A percentile compares a stretch with the other conserved stretches of the same genome.
Evolutionary conservation across 2,888 invertebrate genomes (phyloP).

Genomic region (Orthonevra nobilis): DNA sequence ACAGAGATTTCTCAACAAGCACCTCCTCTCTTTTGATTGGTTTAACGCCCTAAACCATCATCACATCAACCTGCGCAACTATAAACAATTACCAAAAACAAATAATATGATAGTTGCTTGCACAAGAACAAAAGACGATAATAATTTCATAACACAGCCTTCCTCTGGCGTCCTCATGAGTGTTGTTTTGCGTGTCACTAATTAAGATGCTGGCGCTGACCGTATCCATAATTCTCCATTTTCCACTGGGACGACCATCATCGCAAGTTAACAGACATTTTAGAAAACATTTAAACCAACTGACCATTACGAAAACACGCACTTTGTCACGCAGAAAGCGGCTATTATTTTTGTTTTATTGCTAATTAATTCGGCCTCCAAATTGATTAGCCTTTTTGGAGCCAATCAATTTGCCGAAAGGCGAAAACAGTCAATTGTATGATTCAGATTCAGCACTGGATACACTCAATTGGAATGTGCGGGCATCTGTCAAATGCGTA

Average conservation of each 20-base stretch:
- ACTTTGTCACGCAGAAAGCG: slow-evolving; percentile 21
- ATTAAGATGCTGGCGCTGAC: slow-evolving; percentile 47
- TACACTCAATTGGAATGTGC: slow-evolving; percentile 1
- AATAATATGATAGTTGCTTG: no score
- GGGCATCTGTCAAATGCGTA: slow-evolving; percentile 4
- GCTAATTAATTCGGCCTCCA: slow-evolving; percentile 47
- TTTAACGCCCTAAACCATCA: slow-evolving; percentile 35
- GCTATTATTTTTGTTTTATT: slow-evolving; percentile 43
- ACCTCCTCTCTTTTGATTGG: not conserved
- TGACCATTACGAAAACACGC: slow-evolving; percentile 63
- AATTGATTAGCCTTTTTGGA: slow-evolving; percentile 34
- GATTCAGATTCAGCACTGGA: not conserved
- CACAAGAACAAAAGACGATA: slow-evolving; percentile 8
- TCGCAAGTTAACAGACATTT: slow-evolving; percentile 24
- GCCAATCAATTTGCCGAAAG: slow-evolving; percentile 32
- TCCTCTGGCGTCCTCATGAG: slow-evolving; percentile 16
- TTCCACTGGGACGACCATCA: slow-evolving; percentile 2
- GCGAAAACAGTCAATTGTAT: no score
- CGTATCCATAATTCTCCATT: slow-evolving; percentile 30
- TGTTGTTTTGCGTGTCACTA: slow-evolving; percentile 56
- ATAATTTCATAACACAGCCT: slow-evolving; percentile 30
- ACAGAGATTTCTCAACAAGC: no score
- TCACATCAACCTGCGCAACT: slow-evolving; percentile 17
- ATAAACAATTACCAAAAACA: slow-evolving; percentile 6
- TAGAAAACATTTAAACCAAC: slow-evolving; percentile 42